Evolutionary conservation across 1,140 invertebrate species (phyloP).

Genomic region (Yoshiicerus persimilis): DNA sequence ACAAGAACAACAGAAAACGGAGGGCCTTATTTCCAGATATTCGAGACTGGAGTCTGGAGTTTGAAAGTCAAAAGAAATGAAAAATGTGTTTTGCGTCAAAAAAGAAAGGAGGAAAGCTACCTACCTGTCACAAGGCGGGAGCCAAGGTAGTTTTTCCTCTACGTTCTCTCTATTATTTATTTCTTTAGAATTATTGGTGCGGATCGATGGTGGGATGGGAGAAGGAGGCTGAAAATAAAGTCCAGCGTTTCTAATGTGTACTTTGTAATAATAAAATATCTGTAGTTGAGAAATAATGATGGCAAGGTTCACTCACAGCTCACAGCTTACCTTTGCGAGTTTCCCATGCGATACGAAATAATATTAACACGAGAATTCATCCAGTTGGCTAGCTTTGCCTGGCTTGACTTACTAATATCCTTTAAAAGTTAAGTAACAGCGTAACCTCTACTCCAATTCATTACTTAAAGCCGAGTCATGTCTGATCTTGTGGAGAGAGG

Average conservation of each 20-base stretch:
- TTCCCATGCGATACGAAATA: neutral
- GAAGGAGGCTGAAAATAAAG: neutral
- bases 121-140: conserved; percentile 1
- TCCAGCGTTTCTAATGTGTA: neutral
- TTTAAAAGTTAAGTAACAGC: neutral
- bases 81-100: conserved; percentile 32
- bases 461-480: neutral
- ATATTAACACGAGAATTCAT: no score
- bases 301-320: neutral
- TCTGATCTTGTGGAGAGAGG: neutral
- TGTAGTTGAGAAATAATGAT: neutral
- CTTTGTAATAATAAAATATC: conserved; percentile 20
- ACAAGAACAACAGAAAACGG: neutral
- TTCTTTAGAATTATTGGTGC: conserved; percentile 5
- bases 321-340: neutral
- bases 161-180: conserved; percentile 15
- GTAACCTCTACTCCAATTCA: neutral
- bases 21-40: neutral
- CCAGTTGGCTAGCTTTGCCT: neutral
- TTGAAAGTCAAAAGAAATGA: conserved; percentile 26
- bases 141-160: neutral
- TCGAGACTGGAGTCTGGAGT: neutral
- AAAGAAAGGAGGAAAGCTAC: neutral
- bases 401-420: neutral
- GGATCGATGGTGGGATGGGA: conserved; percentile 10